These are phyloP conservation scores for Heliconius hewitsoni DNA, from an alignment of 1,140 invertebrate genomes.

Conservation along the genomic window DNA sequence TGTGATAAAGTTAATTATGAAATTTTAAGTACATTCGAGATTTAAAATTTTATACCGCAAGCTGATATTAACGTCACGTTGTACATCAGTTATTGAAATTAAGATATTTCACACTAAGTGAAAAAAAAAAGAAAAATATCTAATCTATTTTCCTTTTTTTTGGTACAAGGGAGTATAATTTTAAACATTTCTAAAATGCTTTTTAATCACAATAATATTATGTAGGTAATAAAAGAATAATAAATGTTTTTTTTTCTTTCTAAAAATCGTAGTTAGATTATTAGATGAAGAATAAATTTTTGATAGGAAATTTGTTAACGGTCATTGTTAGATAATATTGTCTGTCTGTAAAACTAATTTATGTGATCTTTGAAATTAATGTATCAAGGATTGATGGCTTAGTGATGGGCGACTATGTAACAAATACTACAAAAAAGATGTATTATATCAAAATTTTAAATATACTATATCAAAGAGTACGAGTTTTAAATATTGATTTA, in stretches of 20 bases:
- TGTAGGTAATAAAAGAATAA: slow-evolving; percentile 54
- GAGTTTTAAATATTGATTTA: background rate
- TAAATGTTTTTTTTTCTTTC: slow-evolving; percentile 56
- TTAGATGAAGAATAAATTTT: slow-evolving; percentile 66
- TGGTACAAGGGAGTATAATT: slow-evolving; percentile 73
- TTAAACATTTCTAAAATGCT: slow-evolving; percentile 72
- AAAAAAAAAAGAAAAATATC: background rate
- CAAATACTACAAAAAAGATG: background rate
- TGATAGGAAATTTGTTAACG: slow-evolving; percentile 74
- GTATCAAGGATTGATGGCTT: slow-evolving; percentile 45
- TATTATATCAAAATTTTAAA: background rate
- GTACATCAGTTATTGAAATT: slow-evolving; percentile 23
- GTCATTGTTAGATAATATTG: slow-evolving; percentile 72
- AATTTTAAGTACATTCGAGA: slow-evolving; percentile 44
- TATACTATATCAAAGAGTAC: background rate
- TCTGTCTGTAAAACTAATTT: slow-evolving; percentile 68
- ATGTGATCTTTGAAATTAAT: slow-evolving; percentile 68
- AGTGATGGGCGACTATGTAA: slow-evolving; percentile 10
- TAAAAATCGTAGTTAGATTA: slow-evolving; percentile 69
- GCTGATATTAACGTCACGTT: slow-evolving; percentile 55
- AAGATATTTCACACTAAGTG: slow-evolving; percentile 9
- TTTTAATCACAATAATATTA: slow-evolving; percentile 67
- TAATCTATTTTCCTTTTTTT: slow-evolving; percentile 26
- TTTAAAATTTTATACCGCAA: slow-evolving; percentile 46
- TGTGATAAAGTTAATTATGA: slow-evolving; percentile 45